Evolutionary conservation across 2,797 vertebrate genomes (phyloP).

Genomic region (Cuniculus paca): DNA sequence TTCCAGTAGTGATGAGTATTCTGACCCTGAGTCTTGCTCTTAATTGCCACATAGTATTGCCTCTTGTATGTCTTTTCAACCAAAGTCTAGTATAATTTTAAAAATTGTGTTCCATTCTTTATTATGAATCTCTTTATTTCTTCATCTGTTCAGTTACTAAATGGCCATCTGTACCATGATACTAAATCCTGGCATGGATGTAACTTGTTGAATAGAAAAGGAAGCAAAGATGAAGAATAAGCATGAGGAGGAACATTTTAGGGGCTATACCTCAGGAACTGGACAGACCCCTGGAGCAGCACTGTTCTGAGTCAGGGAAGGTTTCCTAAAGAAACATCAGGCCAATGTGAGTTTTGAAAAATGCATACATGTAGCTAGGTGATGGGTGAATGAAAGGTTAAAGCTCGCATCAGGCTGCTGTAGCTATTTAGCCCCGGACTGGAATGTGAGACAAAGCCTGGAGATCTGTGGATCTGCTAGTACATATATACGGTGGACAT

Average conservation of each 20-base stretch:
- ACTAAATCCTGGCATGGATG: background rate
- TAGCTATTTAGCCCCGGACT: background rate
- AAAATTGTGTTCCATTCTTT: background rate
- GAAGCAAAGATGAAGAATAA: background rate
- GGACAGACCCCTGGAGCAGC: too few species aligned
- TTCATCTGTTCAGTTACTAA: background rate
- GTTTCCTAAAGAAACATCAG: background rate
- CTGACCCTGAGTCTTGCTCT: background rate
- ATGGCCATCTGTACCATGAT: background rate
- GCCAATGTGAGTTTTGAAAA: background rate
- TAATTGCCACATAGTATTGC: background rate
- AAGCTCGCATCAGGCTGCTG: background rate
- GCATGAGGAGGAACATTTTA: background rate
- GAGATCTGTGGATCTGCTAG: background rate
- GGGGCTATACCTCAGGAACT: too few species aligned
- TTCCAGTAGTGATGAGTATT: background rate
- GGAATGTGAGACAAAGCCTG: background rate
- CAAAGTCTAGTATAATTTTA: background rate
- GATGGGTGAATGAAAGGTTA: background rate
- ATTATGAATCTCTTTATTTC: background rate
- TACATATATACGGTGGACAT: background rate
- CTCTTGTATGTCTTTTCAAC: background rate
- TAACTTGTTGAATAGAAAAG: background rate
- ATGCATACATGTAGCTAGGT: background rate
- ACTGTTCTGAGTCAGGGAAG: background rate